Conservation (phyloP, 2,113 vertebrate species). For the Engraulis encrasicolus region DNA sequence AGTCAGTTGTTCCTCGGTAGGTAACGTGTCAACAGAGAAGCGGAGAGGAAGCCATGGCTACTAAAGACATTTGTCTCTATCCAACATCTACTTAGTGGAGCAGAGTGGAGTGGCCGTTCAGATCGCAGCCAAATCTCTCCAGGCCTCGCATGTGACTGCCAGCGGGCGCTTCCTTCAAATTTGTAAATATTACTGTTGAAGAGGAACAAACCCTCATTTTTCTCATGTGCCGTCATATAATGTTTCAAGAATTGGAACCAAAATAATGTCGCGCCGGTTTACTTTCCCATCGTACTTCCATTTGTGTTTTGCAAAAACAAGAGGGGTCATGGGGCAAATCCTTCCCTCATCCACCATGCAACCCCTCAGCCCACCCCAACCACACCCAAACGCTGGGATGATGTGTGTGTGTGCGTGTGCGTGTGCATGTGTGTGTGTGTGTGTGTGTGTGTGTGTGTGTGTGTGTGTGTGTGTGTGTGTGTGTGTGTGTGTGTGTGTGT, state of each 20-base stretch:
- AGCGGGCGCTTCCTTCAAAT: conserved; percentile 54
- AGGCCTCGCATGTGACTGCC: conserved; percentile 24
- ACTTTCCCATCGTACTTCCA: conserved; percentile 30
- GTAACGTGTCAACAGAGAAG: not conserved
- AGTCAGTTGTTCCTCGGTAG: not conserved
- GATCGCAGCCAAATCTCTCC: conserved; percentile 25
- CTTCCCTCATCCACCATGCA: not conserved
- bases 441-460: not conserved
- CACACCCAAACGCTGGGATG: not conserved
- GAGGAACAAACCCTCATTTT: conserved; percentile 44
- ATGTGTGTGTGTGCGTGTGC: not conserved
- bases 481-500: not conserved
- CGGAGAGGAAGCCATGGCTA: not conserved
- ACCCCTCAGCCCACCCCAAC: not conserved
- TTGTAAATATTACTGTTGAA: conserved; percentile 56
- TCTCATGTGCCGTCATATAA: conserved; percentile 28
- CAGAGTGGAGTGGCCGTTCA: not conserved
- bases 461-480: conserved; percentile 15
- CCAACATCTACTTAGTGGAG: too few species aligned
- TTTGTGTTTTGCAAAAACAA: conserved; percentile 46
- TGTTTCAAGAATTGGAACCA: conserved; percentile 7
- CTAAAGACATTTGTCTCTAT: not conserved
- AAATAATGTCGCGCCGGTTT: conserved; percentile 34
- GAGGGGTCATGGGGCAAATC: not conserved
- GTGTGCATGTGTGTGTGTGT: conserved; percentile 18